Evolutionary conservation across 2,888 invertebrate genomes (phyloP), one percentile per base, ranked within the genome.

Genomic region (Hipparchia sbordonii): DNA sequence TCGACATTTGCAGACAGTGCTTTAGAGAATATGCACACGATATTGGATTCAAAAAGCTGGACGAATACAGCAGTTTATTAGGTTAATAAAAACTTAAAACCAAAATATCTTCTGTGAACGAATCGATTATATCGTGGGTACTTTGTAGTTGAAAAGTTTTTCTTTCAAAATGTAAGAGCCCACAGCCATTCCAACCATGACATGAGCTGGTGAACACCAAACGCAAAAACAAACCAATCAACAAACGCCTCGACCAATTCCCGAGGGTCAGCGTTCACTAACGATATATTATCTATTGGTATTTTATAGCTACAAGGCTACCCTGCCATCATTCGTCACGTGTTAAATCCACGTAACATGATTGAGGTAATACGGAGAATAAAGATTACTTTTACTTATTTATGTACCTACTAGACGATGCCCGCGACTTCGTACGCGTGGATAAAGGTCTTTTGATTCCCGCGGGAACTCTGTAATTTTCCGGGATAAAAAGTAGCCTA

Each of bases 1-100:
- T 99, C 80, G 98, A 99, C 91, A 97, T 99, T 84, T 99, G 99
- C 95, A 96, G 99, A 87, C 98, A 99, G 91, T 99, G 99, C 94
- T 99, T 99, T 95, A 96, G 99, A 90, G 99, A 99, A 92, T 99
- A 99, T 91, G 98, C 99, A 80, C 96, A 96, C 84, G 99, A 99
- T 87, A 99, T 99, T 95, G 99, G 99, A 84, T 99, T 99, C 95
- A 99, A 99, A 94, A 99, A 99, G 97, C 23, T 23, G 23, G 23
- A 23, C 23, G 23, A 23, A 23, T 23, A 23, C 23, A 0, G 23
- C 23, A 23, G 23, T 23, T 23, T 23, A 23, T 23, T 23, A 23
- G 23, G 23, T 23, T 23, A 23, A 23, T 23, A 23, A 23, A 23
- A 23, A 23, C 23, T 23, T 23, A 23, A 23, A 23, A 23, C 23